Conservation (phyloP, 2,888 invertebrate genomes). For the Tryphoninae sp. region DNA sequence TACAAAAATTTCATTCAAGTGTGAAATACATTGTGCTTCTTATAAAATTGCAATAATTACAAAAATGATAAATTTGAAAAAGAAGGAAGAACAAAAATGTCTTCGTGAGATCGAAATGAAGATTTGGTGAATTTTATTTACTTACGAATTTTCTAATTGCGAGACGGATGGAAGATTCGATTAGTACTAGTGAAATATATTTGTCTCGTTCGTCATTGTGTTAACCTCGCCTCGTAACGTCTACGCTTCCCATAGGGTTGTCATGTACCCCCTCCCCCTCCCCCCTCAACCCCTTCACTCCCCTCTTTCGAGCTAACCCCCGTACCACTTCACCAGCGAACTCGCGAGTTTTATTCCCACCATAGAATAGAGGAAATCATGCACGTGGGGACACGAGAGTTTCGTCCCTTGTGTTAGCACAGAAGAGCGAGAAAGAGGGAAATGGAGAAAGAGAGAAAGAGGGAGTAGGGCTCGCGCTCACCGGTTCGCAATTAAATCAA, state of each 20-base stretch:
- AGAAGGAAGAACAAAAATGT: no score
- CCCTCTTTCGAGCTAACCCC: not conserved
- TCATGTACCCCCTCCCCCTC: not conserved
- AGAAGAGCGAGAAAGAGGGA: not conserved
- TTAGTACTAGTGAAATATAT: no score
- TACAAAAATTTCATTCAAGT: no score
- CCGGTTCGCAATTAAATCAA: constrained; percentile 72
- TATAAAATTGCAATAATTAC: no score
- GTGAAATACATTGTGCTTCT: no score
- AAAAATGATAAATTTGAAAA: no score
- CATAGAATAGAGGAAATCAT: constrained; percentile 19
- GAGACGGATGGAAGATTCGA: no score
- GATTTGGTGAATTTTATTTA: no score
- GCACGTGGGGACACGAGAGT: constrained; percentile 1
- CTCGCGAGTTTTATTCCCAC: constrained; percentile 23
- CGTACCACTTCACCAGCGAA: not conserved
- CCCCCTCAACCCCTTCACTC: not conserved
- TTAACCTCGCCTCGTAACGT: constrained; percentile 17
- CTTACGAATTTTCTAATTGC: no score
- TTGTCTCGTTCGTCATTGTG: constrained; percentile 1
- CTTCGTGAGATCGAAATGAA: no score
- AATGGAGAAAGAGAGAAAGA: not conserved
- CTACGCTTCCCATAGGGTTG: constrained; percentile 14
- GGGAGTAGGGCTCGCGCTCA: not conserved
- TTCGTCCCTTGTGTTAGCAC: constrained; percentile 26